phyloP scores from a whole-genome alignment of 2,888 invertebrate species.

The Eledone cirrhosa region DNA sequence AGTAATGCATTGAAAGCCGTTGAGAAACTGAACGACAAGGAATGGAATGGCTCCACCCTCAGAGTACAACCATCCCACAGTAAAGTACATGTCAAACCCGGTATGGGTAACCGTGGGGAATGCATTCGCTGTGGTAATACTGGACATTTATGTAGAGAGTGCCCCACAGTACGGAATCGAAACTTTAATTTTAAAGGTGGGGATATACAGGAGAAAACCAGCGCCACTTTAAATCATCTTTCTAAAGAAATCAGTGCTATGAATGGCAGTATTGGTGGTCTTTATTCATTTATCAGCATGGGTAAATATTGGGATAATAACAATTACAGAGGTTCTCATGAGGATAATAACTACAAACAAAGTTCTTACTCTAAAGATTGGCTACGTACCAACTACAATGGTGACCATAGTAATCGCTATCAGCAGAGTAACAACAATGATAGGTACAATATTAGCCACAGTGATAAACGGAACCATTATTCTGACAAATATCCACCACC shows the following conservation, averaged over 20 bases:
- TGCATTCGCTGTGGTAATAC: background rate
- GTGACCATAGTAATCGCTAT: background rate
- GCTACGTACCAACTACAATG: background rate
- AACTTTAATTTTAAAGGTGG: too few species aligned
- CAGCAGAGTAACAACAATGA: background rate
- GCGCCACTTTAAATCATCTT: too few species aligned
- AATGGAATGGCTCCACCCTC: background rate
- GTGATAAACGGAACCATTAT: background rate
- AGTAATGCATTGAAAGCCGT: background rate
- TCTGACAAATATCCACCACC: background rate
- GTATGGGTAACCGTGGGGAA: background rate
- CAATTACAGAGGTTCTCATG: too few species aligned
- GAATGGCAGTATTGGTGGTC: too few species aligned
- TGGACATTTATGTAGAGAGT: background rate
- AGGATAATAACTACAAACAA: too few species aligned
- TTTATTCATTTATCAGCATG: too few species aligned
- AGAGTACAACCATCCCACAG: background rate
- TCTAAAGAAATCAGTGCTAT: too few species aligned
- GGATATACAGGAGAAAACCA: too few species aligned
- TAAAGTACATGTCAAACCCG: background rate
- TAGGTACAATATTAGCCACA: too few species aligned
- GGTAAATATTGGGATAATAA: too few species aligned
- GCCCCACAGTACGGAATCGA: background rate
- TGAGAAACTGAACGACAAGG: background rate
- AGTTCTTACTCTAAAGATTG: background rate